phyloP scores from a whole-genome alignment of 2,113 vertebrate genomes.

The Dicentrarchus labrax region DNA sequence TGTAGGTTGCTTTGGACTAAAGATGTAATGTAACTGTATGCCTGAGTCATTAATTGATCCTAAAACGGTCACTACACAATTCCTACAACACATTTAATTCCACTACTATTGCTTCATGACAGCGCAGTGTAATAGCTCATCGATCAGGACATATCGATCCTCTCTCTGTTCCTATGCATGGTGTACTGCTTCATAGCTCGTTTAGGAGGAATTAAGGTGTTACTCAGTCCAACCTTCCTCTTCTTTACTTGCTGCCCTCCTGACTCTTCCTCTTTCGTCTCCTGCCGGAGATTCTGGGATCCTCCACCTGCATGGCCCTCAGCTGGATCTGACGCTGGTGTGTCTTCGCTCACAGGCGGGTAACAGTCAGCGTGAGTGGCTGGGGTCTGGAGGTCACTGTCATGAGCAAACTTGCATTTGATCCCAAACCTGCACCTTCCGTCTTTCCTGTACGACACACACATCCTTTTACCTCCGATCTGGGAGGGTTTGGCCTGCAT shows the following conservation, averaged over 20 bases:
- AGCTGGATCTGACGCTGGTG: slow-evolving; percentile 1
- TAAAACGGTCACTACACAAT: not conserved
- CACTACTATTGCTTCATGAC: slow-evolving; percentile 1
- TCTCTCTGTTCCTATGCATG: slow-evolving; percentile 69
- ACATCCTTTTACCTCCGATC: slow-evolving; percentile 83
- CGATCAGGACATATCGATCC: slow-evolving; percentile 64
- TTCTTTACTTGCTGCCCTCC: slow-evolving; percentile 75
- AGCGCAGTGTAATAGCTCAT: not conserved
- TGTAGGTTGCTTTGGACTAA: not conserved
- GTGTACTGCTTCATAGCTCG: slow-evolving; percentile 82
- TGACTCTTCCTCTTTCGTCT: slow-evolving; percentile 46
- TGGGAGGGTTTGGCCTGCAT: slow-evolving; percentile 80
- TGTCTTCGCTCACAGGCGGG: slow-evolving; percentile 8
- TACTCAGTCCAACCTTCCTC: slow-evolving; percentile 83
- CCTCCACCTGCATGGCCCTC: not conserved
- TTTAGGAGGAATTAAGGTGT: slow-evolving; percentile 86
- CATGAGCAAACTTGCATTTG: slow-evolving; percentile 87
- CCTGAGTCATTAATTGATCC: slow-evolving; percentile 25
- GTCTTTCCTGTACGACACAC: slow-evolving; percentile 84
- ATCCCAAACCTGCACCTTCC: slow-evolving; percentile 87
- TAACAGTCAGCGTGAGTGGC: slow-evolving; percentile 18
- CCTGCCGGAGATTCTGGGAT: slow-evolving; percentile 6
- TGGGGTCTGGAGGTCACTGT: slow-evolving; percentile 84
- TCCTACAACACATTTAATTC: not conserved
- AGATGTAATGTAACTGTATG: not conserved